Percentiles rank a stretch among this genome's conserved stretches.
Conservation (phyloP, 1,140 invertebrate genomes). For the Melanaphis sacchari region DNA sequence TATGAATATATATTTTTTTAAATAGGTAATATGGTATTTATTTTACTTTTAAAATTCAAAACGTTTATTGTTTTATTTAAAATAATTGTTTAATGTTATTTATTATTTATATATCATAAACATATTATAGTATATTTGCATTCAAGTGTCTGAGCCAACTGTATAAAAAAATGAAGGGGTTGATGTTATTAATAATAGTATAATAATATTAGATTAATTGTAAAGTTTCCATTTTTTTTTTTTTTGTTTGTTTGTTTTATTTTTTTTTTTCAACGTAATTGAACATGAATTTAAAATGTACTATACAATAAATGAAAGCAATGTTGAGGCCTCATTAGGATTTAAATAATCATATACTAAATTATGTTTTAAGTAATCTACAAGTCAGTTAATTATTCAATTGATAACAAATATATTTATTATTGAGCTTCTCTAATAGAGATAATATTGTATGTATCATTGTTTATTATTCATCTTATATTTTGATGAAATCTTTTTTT, state of each 20-base stretch:
- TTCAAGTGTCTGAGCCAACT: background rate
- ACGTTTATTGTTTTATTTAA: too few relatives aligned
- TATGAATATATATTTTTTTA: background rate
- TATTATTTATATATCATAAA: too few relatives aligned
- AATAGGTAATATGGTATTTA: too few relatives aligned
- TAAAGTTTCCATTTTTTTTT: too few relatives aligned
- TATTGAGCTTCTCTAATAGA: background rate
- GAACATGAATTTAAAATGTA: background rate
- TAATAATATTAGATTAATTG: too few relatives aligned
- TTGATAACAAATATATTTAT: background rate
- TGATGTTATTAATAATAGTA: too few relatives aligned
- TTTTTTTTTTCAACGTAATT: background rate
- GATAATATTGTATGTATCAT: background rate
- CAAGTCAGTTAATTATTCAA: background rate
- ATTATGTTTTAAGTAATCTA: too few relatives aligned
- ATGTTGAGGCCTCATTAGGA: background rate
- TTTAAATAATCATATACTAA: background rate
- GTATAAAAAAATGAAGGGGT: background rate
- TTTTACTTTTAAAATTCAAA: too few relatives aligned
- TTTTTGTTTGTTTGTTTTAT: background rate
- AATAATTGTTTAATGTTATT: too few relatives aligned
- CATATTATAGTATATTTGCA: background rate
- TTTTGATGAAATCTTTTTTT: background rate
- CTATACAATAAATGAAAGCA: background rate
- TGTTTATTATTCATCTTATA: background rate